Base-by-base conservation (phyloP, 1,140 invertebrate genomes). In the Heterodera carotae region DNA sequence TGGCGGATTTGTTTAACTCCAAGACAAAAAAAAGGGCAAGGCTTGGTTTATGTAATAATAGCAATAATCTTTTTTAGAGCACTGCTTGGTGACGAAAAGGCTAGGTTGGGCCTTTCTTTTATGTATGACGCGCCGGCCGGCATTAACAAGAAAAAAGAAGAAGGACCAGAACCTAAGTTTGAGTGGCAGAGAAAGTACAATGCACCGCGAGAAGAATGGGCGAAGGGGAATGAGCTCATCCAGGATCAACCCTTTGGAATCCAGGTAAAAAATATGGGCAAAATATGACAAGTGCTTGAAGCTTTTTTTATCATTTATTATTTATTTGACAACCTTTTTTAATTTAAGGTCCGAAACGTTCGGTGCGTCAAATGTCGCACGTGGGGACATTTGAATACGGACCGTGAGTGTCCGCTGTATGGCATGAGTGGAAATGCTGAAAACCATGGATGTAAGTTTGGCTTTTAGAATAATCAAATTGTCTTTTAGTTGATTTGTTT, bases 71-170 rank as follows among this genome's bases (percentile, higher is more conserved):
- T n/a, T 0, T 56, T 36, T 85, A 95, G 94, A 89, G 95, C 95
- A 10, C 91, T 98, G 87, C 89, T 99, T 64, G 97, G 96, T 84
- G 98, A 97, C 89, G 96, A 99, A 82, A 99, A 99, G 88, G 96
- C 98, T 74, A 98, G 98, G 88, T 88, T 98, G n/a, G 97, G 96
- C 81, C 92, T 99, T 0, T 97, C 95, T 89, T 99, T 99, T 87
- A 96, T 99, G 94, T 99, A 99, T 89, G 96, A 99, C 89, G 94
- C 96, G n/a, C 97, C 97, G 76, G 95, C 96, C 39, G 97, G 96
- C 62, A 80, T 90, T 29, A 89, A 89, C 25, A 87, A 87, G 60
- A 69, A 82, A 31, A 85, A 87, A 69, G 93, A 94, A 86, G 90
- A 91, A 89, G 94, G 95, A 88, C 94, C 94, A 33, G 96, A 98